phyloP scores from a whole-genome alignment of 1,140 invertebrate genomes.

The Drosophila biarmipes region DNA sequence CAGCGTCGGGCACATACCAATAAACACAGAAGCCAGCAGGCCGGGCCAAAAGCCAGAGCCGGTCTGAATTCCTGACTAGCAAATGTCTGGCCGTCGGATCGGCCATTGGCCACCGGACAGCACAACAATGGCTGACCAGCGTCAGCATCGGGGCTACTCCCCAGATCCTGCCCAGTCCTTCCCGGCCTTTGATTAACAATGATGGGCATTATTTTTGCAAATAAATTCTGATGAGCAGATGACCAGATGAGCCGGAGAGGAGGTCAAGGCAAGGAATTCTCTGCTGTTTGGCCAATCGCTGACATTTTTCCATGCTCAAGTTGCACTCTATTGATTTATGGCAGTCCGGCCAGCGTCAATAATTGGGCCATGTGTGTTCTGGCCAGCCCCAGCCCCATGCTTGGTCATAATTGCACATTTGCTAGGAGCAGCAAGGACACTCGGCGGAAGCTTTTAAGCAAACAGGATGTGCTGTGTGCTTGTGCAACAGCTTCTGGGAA shows the following conservation, averaged over 20 bases:
- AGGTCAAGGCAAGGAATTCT: constrained; percentile 30
- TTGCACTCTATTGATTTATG: constrained; percentile 79
- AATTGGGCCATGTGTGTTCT: constrained; percentile 34
- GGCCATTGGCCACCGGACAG: constrained; percentile 33
- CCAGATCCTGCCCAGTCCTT: constrained; percentile 2
- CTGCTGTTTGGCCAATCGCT: constrained; percentile 52
- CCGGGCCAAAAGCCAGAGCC: constrained; percentile 47
- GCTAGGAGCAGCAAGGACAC: constrained; percentile 49
- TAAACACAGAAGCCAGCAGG: constrained; percentile 33
- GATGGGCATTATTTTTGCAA: constrained; percentile 81
- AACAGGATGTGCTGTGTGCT: constrained; percentile 74
- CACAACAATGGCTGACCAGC: constrained; percentile 69
- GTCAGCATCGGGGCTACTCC: constrained; percentile 36
- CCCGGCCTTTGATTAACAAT: constrained; percentile 69
- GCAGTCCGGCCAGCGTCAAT: constrained; percentile 61
- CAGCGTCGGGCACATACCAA: constrained; percentile 44
- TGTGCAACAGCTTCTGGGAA: constrained; percentile 67
- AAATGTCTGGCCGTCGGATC: constrained; percentile 49
- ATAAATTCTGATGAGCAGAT: constrained; percentile 56
- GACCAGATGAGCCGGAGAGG: background rate
- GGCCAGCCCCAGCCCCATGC: constrained; percentile 20
- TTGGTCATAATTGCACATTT: constrained; percentile 77
- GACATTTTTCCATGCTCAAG: constrained; percentile 72
- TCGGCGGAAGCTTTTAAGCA: constrained; percentile 74
- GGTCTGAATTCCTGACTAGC: constrained; percentile 58